Base-by-base conservation (phyloP, 2,113 vertebrate genomes). In the Phasianus colchicus region DNA sequence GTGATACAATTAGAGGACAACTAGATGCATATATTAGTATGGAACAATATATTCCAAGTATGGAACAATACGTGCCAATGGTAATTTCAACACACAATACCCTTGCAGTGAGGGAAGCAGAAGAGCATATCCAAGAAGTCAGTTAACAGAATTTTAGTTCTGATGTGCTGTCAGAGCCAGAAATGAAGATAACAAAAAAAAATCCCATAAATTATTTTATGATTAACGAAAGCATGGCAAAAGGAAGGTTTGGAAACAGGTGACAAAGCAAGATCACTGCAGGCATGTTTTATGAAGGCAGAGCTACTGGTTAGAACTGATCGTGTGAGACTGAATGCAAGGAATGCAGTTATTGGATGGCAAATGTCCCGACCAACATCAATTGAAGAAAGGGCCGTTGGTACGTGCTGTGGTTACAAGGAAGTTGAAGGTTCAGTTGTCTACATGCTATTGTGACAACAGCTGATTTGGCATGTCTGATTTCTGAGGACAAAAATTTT, bases 1-100 rank as follows among this genome's bases (percentile, higher is more conserved):
- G 60, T 1, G 17, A 93, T 78, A 78, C 45, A 71, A 80, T 86
- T 67, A 65, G 61, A 94, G 64, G 22, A 67, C 2, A 3, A 71
- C 52, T 50, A 90, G 73, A 94, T 90, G 93, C 81, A 34, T 70
- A 25, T 75, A 78, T 84, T 73, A 90, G 84, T 75, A 90, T 19
- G 64, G 2, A 83, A 38, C 9, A 10, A 38, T 10, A 38, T 38
- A 38, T 38, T 38, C 38, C 52, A 64, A 81, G 17, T 43, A 65
- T 47, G 38, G 73, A 81, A 75, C 57, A 58, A 13, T 0, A 0
- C 40, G 40, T 54, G 54, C 19, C 76, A 67, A 61, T 64, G 45
- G 36, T 50, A 88, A 65, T 91, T 90, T 36, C 47, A 83, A 47
- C 4, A 45, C 47, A 85, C 30, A 78, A 70, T 57, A 67, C 22